A percentile compares a stretch with the other conserved stretches of the same genome.
These are phyloP conservation scores for Oncopeltus fasciatus DNA, from an alignment of 1,140 invertebrate genomes.

Conservation along the genomic window DNA sequence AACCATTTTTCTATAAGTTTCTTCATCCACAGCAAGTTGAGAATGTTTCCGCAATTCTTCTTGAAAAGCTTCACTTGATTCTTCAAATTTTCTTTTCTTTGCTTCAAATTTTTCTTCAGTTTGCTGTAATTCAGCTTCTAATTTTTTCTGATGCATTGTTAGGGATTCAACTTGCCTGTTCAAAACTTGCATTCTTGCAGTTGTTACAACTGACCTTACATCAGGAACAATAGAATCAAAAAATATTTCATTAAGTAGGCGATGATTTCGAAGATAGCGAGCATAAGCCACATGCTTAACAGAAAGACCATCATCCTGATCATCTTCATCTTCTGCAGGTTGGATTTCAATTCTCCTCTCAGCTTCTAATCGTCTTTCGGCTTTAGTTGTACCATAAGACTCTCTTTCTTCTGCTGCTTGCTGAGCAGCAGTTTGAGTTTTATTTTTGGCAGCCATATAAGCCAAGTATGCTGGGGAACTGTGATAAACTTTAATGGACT, in stretches of 20 bases:
- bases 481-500: constrained; percentile 87
- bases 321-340: constrained; percentile 91
- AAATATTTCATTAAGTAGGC: constrained; percentile 93
- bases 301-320: constrained; percentile 85
- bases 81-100: constrained; percentile 88
- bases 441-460: constrained; percentile 85
- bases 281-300: constrained; percentile 90
- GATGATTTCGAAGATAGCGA: constrained; percentile 82
- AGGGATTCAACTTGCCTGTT: constrained; percentile 89
- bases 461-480: constrained; percentile 91
- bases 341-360: constrained; percentile 87
- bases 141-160: constrained; percentile 92
- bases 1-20: constrained; percentile 80
- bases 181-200: constrained; percentile 75
- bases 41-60: constrained; percentile 88
- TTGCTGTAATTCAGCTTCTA: constrained; percentile 89
- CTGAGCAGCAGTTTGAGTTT: constrained; percentile 48
- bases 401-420: constrained; percentile 44
- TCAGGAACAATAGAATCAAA: constrained; percentile 89
- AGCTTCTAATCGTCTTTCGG: too few species aligned
- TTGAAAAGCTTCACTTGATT: constrained; percentile 87
- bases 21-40: constrained; percentile 79
- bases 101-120: constrained; percentile 95
- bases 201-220: constrained; percentile 80
- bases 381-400: constrained; percentile 37